These are phyloP conservation scores for Bothrops jararaca DNA, from an alignment of 2,113 vertebrate species.

Conservation along the genomic window DNA sequence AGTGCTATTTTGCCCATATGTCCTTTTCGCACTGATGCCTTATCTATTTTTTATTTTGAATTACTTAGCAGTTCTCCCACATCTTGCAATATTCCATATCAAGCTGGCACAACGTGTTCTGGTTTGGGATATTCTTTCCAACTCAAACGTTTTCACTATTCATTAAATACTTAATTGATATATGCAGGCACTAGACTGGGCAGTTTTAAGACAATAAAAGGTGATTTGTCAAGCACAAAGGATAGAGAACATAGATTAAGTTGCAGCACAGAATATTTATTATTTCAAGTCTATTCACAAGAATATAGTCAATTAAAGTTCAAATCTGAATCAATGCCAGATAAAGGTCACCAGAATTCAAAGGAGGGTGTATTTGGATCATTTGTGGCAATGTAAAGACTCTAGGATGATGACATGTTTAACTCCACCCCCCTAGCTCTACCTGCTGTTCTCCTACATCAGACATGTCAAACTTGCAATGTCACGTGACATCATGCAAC, in stretches of 20 bases:
- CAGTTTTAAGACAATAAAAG: background rate
- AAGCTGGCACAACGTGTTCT: background rate
- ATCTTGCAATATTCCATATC: background rate
- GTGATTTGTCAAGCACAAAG: background rate
- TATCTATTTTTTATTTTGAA: background rate
- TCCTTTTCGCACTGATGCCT: background rate
- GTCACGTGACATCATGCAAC: too few species aligned
- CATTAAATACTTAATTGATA: background rate
- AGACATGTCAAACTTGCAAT: too few species aligned
- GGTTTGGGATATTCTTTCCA: background rate
- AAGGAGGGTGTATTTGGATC: background rate
- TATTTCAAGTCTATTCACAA: background rate
- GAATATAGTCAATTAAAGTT: background rate
- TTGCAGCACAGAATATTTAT: background rate
- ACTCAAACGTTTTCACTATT: background rate
- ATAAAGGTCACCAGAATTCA: background rate
- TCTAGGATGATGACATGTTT: background rate
- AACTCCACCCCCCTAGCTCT: background rate
- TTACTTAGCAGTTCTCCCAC: background rate
- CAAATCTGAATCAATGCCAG: background rate
- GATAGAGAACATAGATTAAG: background rate
- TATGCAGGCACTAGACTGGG: background rate
- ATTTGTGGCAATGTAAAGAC: background rate
- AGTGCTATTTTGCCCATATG: background rate
- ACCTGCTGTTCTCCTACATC: background rate